Evolutionary conservation across 2,113 vertebrate species (phyloP).

Genomic region (Anser cygnoides): DNA sequence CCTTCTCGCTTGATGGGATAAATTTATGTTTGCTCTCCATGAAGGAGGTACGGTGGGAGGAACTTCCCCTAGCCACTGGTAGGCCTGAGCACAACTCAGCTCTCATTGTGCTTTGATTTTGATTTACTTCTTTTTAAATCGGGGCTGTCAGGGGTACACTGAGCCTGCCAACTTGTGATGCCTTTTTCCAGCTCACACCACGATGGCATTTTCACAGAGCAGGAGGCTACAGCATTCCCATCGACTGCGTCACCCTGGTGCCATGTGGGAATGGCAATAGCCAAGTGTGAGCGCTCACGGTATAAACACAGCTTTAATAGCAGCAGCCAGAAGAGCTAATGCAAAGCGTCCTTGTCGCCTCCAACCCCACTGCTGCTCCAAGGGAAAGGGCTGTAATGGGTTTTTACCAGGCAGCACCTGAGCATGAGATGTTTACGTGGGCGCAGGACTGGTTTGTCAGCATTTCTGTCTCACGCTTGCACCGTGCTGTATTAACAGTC

Average conservation of each 20-base stretch:
- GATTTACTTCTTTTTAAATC: neutral
- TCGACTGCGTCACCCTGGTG: fast-evolving
- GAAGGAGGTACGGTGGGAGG: neutral
- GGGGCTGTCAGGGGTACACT: neutral
- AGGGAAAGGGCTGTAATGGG: neutral
- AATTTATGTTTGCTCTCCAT: neutral
- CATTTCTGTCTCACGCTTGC: neutral
- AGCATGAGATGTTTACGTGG: fast-evolving
- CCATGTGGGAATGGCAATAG: neutral
- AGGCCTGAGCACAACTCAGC: neutral
- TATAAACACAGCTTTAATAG: neutral
- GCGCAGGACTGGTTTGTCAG: neutral
- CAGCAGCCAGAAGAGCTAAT: neutral
- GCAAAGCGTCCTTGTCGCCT: neutral
- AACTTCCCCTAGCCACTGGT: fast-evolving
- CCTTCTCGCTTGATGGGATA: neutral
- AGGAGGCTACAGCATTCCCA: neutral
- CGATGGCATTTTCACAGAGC: fast-evolving
- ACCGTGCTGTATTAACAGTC: neutral
- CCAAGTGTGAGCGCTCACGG: fast-evolving
- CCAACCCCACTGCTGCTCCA: neutral
- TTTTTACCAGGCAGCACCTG: neutral
- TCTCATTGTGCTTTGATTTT: neutral
- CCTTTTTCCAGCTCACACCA: neutral
- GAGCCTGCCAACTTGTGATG: neutral